Evolutionary conservation across 2,113 vertebrate species (phyloP).

Genomic region (Corapipo altera): DNA sequence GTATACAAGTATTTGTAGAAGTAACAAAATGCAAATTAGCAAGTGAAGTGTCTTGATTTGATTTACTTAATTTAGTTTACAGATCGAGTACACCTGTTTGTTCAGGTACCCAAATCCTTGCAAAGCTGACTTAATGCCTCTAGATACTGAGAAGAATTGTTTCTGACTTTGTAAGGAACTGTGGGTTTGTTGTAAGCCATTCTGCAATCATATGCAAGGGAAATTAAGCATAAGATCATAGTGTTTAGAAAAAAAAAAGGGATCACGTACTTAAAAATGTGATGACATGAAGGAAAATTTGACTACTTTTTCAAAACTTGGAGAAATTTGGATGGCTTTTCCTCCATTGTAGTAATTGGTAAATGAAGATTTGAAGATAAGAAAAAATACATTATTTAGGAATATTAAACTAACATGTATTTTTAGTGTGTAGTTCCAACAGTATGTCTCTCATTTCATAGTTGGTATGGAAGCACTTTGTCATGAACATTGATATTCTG

Average conservation of each 20-base stretch:
- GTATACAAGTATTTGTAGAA: background rate
- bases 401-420: background rate
- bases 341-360: background rate
- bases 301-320: background rate
- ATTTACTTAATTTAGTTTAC: background rate
- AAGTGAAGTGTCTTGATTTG: background rate
- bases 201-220: background rate
- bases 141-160: background rate
- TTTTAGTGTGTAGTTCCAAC: background rate
- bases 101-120: background rate
- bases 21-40: background rate
- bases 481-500: background rate
- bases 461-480: background rate
- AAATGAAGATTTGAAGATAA: background rate
- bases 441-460: background rate
- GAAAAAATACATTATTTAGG: background rate
- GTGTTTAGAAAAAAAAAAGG: background rate
- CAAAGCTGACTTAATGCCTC: background rate
- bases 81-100: background rate
- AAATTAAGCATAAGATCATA: background rate
- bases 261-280: background rate
- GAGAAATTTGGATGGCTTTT: background rate
- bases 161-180: background rate
- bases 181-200: background rate
- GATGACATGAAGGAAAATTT: background rate